phyloP scores from a whole-genome alignment of 2,888 invertebrate species.

The Phorcus lineatus region DNA sequence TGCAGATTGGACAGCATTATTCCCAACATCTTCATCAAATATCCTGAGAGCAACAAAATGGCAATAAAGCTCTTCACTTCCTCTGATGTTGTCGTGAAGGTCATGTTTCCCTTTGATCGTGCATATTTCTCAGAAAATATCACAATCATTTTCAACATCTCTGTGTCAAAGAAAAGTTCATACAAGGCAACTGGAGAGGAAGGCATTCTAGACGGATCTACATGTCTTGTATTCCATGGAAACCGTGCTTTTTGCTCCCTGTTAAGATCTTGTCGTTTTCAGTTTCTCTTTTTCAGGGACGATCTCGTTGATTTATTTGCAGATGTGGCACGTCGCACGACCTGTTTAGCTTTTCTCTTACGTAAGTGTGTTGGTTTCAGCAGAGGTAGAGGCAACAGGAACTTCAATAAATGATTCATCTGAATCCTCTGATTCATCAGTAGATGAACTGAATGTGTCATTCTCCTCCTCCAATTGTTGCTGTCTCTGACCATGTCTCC shows the following conservation, averaged over 20 bases:
- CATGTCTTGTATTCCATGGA: no score
- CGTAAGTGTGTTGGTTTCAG: not conserved
- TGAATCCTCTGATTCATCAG: no score
- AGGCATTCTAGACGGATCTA: no score
- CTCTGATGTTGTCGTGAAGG: conserved; percentile 7
- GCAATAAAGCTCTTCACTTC: conserved; percentile 25
- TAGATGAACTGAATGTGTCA: not conserved
- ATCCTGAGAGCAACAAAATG: conserved; percentile 37
- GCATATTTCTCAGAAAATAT: conserved; percentile 27
- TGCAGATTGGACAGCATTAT: conserved; percentile 24
- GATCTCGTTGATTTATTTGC: not conserved
- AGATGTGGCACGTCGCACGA: no score
- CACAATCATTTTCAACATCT: not conserved
- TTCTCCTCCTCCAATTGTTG: not conserved
- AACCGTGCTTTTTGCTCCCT: no score
- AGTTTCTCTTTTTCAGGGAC: not conserved
- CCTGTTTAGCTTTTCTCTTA: not conserved
- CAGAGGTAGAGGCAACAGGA: no score
- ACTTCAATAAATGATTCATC: no score
- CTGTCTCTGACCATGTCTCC: not conserved
- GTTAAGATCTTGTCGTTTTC: not conserved
- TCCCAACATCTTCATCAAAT: conserved; percentile 31
- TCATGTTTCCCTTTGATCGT: conserved; percentile 27
- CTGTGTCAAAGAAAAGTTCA: not conserved
- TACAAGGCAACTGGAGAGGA: no score